phyloP scores from a whole-genome alignment of 2,113 vertebrate genomes.

The Rostratula benghalensis region DNA sequence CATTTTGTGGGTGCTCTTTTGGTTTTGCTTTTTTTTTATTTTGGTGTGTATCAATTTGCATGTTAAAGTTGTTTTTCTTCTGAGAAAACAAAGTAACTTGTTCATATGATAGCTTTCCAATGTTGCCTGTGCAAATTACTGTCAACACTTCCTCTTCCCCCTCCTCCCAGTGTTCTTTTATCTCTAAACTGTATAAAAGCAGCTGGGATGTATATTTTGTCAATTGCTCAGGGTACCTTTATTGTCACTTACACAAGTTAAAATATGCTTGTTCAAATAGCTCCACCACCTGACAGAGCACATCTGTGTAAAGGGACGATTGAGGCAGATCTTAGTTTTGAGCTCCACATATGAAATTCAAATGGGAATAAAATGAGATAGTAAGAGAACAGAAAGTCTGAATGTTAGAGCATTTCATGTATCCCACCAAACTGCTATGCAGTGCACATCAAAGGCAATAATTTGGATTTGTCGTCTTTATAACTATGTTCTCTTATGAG shows the following conservation, averaged over 20 bases:
- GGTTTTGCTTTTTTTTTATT: too few species aligned
- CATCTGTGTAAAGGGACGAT: not conserved
- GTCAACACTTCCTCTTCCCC: not conserved
- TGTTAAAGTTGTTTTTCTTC: not conserved
- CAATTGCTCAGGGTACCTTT: not conserved
- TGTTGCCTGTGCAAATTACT: not conserved
- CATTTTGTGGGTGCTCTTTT: not conserved
- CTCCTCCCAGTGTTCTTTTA: not conserved
- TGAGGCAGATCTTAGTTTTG: not conserved
- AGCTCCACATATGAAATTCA: not conserved
- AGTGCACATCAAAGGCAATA: not conserved
- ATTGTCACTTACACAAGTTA: not conserved
- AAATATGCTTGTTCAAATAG: not conserved
- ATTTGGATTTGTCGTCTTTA: not conserved
- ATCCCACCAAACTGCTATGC: not conserved
- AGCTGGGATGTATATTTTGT: too few species aligned
- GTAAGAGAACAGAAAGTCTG: not conserved
- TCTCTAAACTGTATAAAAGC: not conserved
- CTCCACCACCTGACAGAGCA: not conserved
- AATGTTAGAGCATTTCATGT: conserved; percentile 1
- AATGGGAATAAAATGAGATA: not conserved
- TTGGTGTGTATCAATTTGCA: not conserved
- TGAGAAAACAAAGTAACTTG: not conserved
- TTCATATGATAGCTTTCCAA: not conserved
- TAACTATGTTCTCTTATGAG: not conserved